Base-by-base conservation (phyloP, 2,113 vertebrate species). In the Lepisosteus oculatus region DNA sequence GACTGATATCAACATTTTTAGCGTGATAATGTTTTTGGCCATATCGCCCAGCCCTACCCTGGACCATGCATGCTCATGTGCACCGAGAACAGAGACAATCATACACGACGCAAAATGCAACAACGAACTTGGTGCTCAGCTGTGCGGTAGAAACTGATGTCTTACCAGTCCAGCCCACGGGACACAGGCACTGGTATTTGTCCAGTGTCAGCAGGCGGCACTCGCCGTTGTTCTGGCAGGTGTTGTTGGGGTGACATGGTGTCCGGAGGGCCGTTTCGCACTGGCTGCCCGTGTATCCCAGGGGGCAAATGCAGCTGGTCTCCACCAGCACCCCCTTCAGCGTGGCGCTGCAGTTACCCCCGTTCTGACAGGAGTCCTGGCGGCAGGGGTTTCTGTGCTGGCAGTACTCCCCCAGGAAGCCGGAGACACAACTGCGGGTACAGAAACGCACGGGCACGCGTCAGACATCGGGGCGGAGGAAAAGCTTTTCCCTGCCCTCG, bases 371-470 rank as follows among this genome's bases (percentile, higher is more conserved):
- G 82, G 86, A 91, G 3, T 85, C 87, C 57, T 90, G 94, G 57
- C 91, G 89, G 51, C 96, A 98, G 4, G 94, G 95, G 80, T 97
- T 93, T 69, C 86, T 93, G 80, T 96, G 91, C 55, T 98, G 94
- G 74, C 96, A 98, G 79, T 96, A 96, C 65, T 96, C 94, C 63
- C 96, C 96, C 76, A 95, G 81, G 76, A 92, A 97, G 71, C 94
- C 95, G 51, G 92, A 85, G 4, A 83, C 86, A 85, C 96, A 98
- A 82, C 96, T 98, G 83, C 15, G 47, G 9, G 47, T 29, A 29
- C 29, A 29, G 29, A 2, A 29, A 29, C 29, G 29, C 29, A 1
- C 29, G 1, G 29, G 29, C 29, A 29, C 29, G 29, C 29, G 29
- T 29, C 29, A 29, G 29, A 29, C 29, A 29, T 29, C 29, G 29